phyloP scores from a whole-genome alignment of 1,140 invertebrate species.

The Trichonephila clavata region DNA sequence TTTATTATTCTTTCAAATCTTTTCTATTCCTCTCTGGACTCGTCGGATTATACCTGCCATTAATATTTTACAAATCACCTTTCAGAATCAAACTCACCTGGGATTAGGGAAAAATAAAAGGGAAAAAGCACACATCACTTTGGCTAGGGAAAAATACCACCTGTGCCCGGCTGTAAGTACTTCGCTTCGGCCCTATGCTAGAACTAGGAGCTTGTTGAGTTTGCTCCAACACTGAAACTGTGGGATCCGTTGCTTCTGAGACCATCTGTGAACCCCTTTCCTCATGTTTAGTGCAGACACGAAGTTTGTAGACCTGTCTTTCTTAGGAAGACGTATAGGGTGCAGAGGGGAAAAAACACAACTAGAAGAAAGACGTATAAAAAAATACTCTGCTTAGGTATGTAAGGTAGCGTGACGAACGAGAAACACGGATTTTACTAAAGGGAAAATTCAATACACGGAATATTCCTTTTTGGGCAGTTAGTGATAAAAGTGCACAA shows the following conservation, averaged over 20 bases:
- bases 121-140: conserved; percentile 62
- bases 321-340: conserved; percentile 18
- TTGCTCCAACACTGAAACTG: conserved; percentile 56
- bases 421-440: conserved; percentile 16
- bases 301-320: conserved; percentile 53
- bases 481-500: neutral
- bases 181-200: neutral
- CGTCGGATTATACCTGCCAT: neutral
- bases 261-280: conserved; percentile 51
- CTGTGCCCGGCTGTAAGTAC: conserved; percentile 54
- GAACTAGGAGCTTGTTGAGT: conserved; percentile 70
- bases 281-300: conserved; percentile 54
- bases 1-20: too few species aligned
- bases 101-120: conserved; percentile 57
- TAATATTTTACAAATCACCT: conserved; percentile 44
- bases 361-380: neutral
- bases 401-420: conserved; percentile 34
- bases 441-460: conserved; percentile 4
- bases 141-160: conserved; percentile 51
- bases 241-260: conserved; percentile 48
- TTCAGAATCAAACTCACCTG: conserved; percentile 57
- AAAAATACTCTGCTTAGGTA: conserved; percentile 4
- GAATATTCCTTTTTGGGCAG: neutral
- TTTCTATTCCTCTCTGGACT: too few species aligned
- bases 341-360: conserved; percentile 15